These are phyloP conservation scores for Oxycera nigricornis DNA, from an alignment of 2,888 invertebrate species.

Conservation along the genomic window DNA sequence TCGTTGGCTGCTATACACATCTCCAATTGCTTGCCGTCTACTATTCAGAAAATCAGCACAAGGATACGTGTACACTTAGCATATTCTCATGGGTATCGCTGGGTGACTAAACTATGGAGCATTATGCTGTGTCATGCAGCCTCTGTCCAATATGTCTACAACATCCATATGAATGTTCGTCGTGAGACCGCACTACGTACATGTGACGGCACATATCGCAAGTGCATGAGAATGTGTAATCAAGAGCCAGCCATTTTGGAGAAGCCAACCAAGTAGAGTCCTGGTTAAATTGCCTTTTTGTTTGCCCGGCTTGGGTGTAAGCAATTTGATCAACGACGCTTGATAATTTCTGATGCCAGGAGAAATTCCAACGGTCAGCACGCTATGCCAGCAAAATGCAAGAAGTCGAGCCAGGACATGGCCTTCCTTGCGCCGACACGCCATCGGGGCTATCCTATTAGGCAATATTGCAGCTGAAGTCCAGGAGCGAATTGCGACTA, in stretches of 20 bases:
- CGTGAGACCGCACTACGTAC: not conserved
- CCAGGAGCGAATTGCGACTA: not conserved
- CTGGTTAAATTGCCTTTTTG: constrained; percentile 32
- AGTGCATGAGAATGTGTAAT: not conserved
- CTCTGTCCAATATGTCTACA: not conserved
- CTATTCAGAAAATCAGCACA: constrained; percentile 10
- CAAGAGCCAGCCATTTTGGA: constrained; percentile 7
- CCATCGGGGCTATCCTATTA: not conserved
- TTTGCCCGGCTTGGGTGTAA: constrained; percentile 24
- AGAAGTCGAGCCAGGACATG: not conserved
- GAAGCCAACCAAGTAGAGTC: not conserved
- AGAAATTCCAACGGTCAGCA: not conserved
- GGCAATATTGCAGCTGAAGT: not conserved
- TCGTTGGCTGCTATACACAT: not conserved
- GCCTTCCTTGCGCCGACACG: too few species aligned
- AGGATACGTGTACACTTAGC: constrained; percentile 4
- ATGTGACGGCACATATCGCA: not conserved
- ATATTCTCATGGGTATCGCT: constrained; percentile 12
- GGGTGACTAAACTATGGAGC: not conserved
- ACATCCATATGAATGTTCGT: not conserved
- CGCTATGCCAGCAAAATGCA: not conserved
- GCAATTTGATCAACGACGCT: constrained; percentile 39
- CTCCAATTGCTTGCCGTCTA: constrained; percentile 12
- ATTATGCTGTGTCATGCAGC: not conserved
- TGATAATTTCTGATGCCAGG: constrained; percentile 22